Evolutionary conservation across 2,797 vertebrate species (phyloP), one percentile per base, ranked within the genome.

Genomic region (Acanthis flammea): DNA sequence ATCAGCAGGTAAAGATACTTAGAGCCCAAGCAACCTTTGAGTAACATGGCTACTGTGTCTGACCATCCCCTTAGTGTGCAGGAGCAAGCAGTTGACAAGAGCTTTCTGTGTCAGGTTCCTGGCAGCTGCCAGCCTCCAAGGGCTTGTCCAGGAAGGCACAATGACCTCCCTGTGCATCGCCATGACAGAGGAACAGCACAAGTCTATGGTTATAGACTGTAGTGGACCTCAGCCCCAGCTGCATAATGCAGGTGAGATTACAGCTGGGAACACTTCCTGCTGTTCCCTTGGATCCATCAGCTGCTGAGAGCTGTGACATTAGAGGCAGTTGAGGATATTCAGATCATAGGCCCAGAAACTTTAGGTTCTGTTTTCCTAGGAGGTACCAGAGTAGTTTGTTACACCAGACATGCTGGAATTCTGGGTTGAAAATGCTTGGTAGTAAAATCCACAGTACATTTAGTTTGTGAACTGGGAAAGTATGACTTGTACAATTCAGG

Each of bases 121-220:
- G 94, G 99, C 98, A 95, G 98, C 98, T 65, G 99, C 99, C 94
- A 98, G 99, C 96, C 98, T 99, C 85, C 99, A 99, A 93, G 99
- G 99, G 63, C 97, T 99, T 39, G 98, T 99, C 77, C 99, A 99
- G 55, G 99, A 99, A 90, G 99, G 99, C 76, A 98, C 98, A 7
- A 98, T 98, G 82, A 95, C 98, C 8, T 99, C 99, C 31, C 97
- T 99, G 95, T 99, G 98, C 71, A 98, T 98, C 68, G 98, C 98
- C 55, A 97, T 99, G 95, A 98, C 98, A 0, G 98, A 99, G 87
- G 98, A 98, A 17, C 97, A 97, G 19, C 98, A 95, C 57, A 97
- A 97, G 47, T 96, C 98, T 25, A 96, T 99, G 93, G 66, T 98
- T 55, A 96, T 99, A 24, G 98, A 99, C 95, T 99, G 98, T 84